These are phyloP conservation scores for Acyrthosiphon pisum DNA, from an alignment of 1,140 invertebrate species.

Conservation along the genomic window DNA sequence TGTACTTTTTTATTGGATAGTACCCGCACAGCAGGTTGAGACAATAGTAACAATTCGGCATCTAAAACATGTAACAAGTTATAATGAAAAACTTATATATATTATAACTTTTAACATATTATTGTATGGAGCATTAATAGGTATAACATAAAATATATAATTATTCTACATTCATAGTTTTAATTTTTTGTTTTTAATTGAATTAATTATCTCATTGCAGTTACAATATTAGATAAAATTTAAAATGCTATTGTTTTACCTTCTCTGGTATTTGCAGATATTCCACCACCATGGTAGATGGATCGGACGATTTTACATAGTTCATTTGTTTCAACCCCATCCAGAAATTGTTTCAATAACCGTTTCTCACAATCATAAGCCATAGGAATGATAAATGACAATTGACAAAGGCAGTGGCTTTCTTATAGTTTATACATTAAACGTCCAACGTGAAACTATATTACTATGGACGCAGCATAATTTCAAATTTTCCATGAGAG, in stretches of 20 bases:
- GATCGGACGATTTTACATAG: slow-evolving; percentile 35
- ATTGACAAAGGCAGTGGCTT: too few species aligned
- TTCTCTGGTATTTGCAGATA: not conserved
- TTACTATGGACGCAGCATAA: too few species aligned
- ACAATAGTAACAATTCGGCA: slow-evolving; percentile 27
- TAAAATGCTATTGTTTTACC: not conserved
- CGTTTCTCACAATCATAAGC: not conserved
- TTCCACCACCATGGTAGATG: slow-evolving; percentile 33
- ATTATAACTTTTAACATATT: too few species aligned
- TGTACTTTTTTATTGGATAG: slow-evolving; percentile 7
- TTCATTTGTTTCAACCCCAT: not conserved
- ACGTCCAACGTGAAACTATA: too few species aligned
- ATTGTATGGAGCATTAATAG: not conserved
- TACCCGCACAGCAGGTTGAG: not conserved
- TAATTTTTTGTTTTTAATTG: not conserved
- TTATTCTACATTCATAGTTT: too few species aligned
- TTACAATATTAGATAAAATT: not conserved
- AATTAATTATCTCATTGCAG: not conserved
- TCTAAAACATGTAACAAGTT: slow-evolving; percentile 23
- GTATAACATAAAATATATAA: not conserved
- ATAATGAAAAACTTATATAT: too few species aligned
- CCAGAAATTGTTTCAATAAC: slow-evolving; percentile 11
- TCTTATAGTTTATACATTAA: too few species aligned
- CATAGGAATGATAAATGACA: not conserved
- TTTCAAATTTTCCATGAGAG: too few species aligned